Evolutionary conservation across 1,140 invertebrate species (phyloP), one percentile per base, ranked within the genome.

Genomic region (Leptinotarsa defecta): DNA sequence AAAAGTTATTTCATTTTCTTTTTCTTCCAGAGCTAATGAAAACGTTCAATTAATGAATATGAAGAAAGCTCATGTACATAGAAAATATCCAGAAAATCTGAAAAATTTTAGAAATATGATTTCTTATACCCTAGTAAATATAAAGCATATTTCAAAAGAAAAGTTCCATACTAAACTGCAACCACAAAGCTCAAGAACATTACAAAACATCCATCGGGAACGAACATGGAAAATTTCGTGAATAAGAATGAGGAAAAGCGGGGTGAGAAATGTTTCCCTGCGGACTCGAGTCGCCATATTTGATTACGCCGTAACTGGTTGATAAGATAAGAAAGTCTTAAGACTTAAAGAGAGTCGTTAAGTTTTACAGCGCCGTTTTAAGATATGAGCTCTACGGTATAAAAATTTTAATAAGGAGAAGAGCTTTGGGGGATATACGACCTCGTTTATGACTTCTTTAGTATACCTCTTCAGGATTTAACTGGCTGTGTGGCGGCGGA

Each of bases 271-370:
- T 69, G 74, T 22, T 70, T 78, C 78, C 72, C 76, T 57, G 69
- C 68, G 73, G 79, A 75, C 62, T 65, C n/a, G 17, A 75, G 74
- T 74, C 76, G 79, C 79, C 79, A 80, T 80, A 80, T 78, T 80
- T 78, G 79, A 78, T 77, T 77, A 78, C 79, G 77, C 76, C 75
- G 76, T 80, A 80, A 80, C 79, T 78, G 79, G 75, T 72, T 80
- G 79, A 80, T 80, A 80, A 80, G 79, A 80, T 80, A 80, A 80
- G 79, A 80, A 78, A 68, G 79, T 78, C 77, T 78, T 78, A 80
- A 80, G 79, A 78, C 79, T 80, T 76, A 69, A 72, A 76, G 77
- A 75, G 77, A 75, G 77, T 78, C 77, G 79, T 80, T 76, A 76
- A 80, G 79, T 80, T 80, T 80, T 80, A 80, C 77, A 75, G 68